Conservation (phyloP, 2,113 vertebrate species). For the Chaenocephalus aceratus region DNA sequence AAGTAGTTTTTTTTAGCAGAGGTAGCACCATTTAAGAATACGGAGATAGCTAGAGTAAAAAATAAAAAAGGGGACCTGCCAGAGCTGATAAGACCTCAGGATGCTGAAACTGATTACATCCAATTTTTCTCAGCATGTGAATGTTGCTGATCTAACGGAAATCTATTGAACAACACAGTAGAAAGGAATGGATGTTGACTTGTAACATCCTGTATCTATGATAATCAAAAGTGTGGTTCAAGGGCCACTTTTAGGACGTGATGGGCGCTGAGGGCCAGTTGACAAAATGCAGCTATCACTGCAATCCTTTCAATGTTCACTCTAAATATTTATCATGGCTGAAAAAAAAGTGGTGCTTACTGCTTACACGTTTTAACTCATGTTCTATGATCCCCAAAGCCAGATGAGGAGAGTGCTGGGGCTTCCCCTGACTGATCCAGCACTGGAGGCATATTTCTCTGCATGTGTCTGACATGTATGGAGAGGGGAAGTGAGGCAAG, state of each 20-base stretch:
- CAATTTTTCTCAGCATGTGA: constrained; percentile 56
- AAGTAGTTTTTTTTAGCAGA: constrained; percentile 18
- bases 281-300: constrained; percentile 36
- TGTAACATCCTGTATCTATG: constrained; percentile 32
- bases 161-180: constrained; percentile 24
- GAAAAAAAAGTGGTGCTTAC: not conserved
- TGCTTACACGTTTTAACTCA: not conserved
- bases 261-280: constrained; percentile 33
- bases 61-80: constrained; percentile 69
- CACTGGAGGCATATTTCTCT: not conserved
- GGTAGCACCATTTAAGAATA: constrained; percentile 67
- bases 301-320: not conserved
- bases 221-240: constrained; percentile 52
- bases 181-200: constrained; percentile 40
- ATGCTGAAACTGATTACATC: constrained; percentile 74
- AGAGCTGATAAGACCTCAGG: constrained; percentile 73
- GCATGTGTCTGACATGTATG: constrained; percentile 2
- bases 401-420: not conserved
- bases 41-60: constrained; percentile 68
- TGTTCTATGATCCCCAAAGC: not conserved
- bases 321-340: constrained; percentile 1
- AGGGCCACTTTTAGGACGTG: constrained; percentile 43
- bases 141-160: constrained; percentile 69
- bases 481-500: constrained; percentile 17
- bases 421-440: constrained; percentile 10